Evolutionary conservation across 2,888 invertebrate genomes (phyloP), one percentile per base, ranked within the genome.

Genomic region (Philhelius pedissequus): DNA sequence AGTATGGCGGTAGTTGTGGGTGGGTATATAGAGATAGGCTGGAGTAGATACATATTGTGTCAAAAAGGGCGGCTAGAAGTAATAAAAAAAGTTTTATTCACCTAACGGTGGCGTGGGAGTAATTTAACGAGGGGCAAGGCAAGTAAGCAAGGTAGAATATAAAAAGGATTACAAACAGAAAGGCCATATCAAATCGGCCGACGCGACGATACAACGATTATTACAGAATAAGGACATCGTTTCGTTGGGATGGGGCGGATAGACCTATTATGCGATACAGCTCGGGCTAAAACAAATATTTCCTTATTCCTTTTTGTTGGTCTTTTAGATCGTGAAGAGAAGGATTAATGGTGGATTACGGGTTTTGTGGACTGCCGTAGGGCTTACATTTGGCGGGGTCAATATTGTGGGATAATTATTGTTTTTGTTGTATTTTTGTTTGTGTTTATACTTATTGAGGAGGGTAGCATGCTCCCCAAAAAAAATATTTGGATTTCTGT

Each of bases 391-490:
- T 32, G 64, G 64, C 35, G 64, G 66, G 66, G 71, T 71, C 77
- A 60, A 73, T 77, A 76, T 70, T 77, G 82, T 77, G 71, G 81
- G 68, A 77, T 73, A 73, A 82, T 73, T 82, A 66, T 77, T 71
- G 66, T 66, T 58, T 66, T 66, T 43, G 38, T 56, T 78, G 48
- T n/a, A n/a, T 64, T 64, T 48, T 48, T 58, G 45, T 43, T 69
- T 58, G 11, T 43, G 43, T 66, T 48, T 45, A 20, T 56, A 25
- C 48, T 20, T 64, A 45, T 45, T 30, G 18, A 20, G 20, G 18
- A n/a, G n/a, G 20, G 30, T 13, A 48, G 32, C 30, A 43, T 20
- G 50, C 20, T 18, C 25, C 45, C 40, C 25, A 30, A 43, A 43
- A 45, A 30, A 43, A 43, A 45, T 45, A 43, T 62, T 62, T 62